Base-by-base conservation (phyloP, 2,888 invertebrate genomes). In the Oligia strigilis region DNA sequence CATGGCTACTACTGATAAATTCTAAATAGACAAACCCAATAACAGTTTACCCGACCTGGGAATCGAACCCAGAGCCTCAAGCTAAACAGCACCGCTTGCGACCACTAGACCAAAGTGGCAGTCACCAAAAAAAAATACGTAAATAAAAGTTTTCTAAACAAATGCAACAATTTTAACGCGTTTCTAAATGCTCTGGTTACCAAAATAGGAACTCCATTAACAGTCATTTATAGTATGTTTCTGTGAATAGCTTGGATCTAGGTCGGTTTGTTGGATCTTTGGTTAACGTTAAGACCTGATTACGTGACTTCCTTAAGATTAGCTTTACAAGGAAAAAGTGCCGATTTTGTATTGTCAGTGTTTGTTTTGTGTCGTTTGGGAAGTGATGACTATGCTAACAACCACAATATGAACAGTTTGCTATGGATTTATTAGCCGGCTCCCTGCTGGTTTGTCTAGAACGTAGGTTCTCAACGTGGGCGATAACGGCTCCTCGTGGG, bases 171-270 rank as follows among this genome's bases (percentile, higher is more conserved):
- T 64, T 77, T 70, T 64, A 74, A 71, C 67, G 60, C 75, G 36
- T 73, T 71, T 65, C 55, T 71, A 43, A 78, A 77, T 69, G 74
- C 40, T 79, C 69, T 65, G 46, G n/a, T 65, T 80, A 66, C 77
- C 43, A 46, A 80, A 87, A 86, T 82, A 79, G 64, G 79, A 87
- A 72, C 64, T 82, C 78, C 81, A 87, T 87, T 88, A 87, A 78
- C 72, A 87, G 82, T 88, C 84, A 84, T 84, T 87, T 86, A 84
- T 75, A 80, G 84, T 86, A 70, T 71, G 78, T 73, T 88, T 87
- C 81, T 82, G 64, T 71, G 73, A 87, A 88, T 72, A 69, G 84
- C 69, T 49, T 8, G 75, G 64, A 88, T 78, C 75, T 87, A 70
- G 87, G 87, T 77, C 77, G 71, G 66, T 81, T 75, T 80, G 82